Base-by-base conservation (phyloP, 2,888 invertebrate genomes). In the Pyrochroa serraticornis region DNA sequence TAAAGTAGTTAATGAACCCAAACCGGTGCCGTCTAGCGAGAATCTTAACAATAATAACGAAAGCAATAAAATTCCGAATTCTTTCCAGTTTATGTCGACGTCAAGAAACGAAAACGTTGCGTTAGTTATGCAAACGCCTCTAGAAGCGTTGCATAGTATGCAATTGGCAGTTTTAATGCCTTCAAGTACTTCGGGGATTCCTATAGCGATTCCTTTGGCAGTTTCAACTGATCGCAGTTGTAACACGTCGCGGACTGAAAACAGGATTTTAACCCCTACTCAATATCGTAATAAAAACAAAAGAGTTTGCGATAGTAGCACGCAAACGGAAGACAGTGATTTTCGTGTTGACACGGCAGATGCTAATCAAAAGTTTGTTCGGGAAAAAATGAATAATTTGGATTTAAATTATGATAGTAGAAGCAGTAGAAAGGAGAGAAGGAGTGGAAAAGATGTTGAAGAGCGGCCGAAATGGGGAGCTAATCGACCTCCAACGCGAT, bases 401-500 rank as follows among this genome's bases (percentile, higher is more conserved):
- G 84, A 87, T 56, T 79, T 75, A 14, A 72, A 64, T 41, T 73
- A 81, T 61, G 83, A 84, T 48, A 82, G 75, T 58, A 78, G 78
- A 48, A 71, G 78, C 33, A 83, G 84, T 74, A 85, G 84, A 74
- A 78, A 82, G 57, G 77, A 83, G 13, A 80, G 82, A 49, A 78
- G 84, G 51, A 82, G 83, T 6, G 83, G 83, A 54, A 83, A 85
- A 77, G 54, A 50, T 70, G 80, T 86, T 69, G 85, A 85, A 73
- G 85, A 85, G 75, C 82, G 91, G 54, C 87, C 89, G 7, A 86
- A 91, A 79, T 88, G 91, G 91, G 86, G 89, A 37, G 90, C 87
- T 1, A 90, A 89, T 69, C 82, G 87, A 63, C 92, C 93, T 3
- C 87, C 88, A 14, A 90, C 90, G 7, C 88, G 92, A 69, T 94